Conservation (phyloP, 1,140 invertebrate genomes). For the Zaprionus gabonicus region DNA sequence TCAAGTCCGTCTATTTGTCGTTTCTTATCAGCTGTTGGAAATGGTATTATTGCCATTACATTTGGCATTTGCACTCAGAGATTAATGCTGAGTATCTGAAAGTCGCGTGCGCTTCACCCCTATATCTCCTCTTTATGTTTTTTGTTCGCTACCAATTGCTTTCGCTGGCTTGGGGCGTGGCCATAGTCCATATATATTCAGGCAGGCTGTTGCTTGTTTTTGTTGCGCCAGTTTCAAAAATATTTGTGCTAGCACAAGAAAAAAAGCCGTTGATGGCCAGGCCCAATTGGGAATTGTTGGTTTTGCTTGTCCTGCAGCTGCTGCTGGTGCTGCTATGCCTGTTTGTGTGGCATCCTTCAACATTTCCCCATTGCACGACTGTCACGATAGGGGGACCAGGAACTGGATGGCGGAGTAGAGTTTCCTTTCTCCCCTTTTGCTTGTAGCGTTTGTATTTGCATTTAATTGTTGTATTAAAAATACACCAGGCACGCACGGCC, state of each 20-base stretch:
- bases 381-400: conserved; percentile 2
- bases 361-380: conserved; percentile 37
- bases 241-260: conserved; percentile 58
- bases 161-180: conserved; percentile 54
- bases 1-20: neutral
- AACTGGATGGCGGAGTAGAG: neutral
- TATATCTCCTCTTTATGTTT: neutral
- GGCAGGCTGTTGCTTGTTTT: conserved; percentile 61
- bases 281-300: conserved; percentile 42
- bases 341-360: conserved; percentile 60
- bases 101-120: neutral
- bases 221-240: conserved; percentile 64
- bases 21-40: neutral
- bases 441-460: conserved; percentile 69
- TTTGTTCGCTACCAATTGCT: conserved; percentile 36
- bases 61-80: neutral
- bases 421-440: conserved; percentile 25
- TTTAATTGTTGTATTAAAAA: conserved; percentile 81
- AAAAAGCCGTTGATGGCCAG: conserved; percentile 70
- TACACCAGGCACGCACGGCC: conserved; percentile 56
- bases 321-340: conserved; percentile 31
- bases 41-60: neutral
- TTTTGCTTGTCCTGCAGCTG: conserved; percentile 38
- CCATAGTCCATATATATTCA: conserved; percentile 66
- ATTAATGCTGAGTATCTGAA: neutral